Evolutionary conservation across 2,888 invertebrate genomes (phyloP), one percentile per base, ranked within the genome.

Genomic region (Arctia plantaginis): DNA sequence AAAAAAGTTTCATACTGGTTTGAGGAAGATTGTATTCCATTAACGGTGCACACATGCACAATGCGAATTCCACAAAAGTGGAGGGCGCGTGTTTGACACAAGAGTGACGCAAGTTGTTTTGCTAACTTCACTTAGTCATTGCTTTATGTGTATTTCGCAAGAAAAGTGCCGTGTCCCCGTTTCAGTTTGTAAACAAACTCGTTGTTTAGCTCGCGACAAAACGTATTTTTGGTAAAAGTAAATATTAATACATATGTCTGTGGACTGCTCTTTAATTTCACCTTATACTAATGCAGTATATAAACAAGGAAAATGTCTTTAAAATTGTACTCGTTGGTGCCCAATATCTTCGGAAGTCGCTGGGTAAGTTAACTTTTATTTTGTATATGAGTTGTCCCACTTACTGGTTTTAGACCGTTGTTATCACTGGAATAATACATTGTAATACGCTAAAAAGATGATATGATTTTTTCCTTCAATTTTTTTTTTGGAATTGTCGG

Each of bases 91-190:
- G 77, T 79, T 79, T 72, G 69, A 71, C 81, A 77, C 76, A 75
- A 74, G 74, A 83, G 81, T 93, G 92, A 93, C 93, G 93, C 90
- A 94, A 93, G 87, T 90, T 93, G 94, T 94, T 94, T 94, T 93
- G 92, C 90, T 86, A 87, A 91, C 90, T 88, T 87, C 86, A 90
- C 91, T 93, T 92, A 93, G 91, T 94, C 92, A 92, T 89, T 88
- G 82, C 86, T 88, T 89, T 80, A 78, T 81, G 85, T 82, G 86
- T 91, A 90, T 94, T 92, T 94, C 91, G 90, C 91, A 93, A 94
- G 90, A 91, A 92, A 90, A 90, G 91, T 91, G 90, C 79, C 86
- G 89, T 91, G 92, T 88, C 93, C 93, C 88, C 91, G 89, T 91
- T 92, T 91, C 85, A 87, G 84, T 88, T 87, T 87, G 92, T 92